phyloP scores from a whole-genome alignment of 2,113 vertebrate genomes.

The Ciconia maguari region DNA sequence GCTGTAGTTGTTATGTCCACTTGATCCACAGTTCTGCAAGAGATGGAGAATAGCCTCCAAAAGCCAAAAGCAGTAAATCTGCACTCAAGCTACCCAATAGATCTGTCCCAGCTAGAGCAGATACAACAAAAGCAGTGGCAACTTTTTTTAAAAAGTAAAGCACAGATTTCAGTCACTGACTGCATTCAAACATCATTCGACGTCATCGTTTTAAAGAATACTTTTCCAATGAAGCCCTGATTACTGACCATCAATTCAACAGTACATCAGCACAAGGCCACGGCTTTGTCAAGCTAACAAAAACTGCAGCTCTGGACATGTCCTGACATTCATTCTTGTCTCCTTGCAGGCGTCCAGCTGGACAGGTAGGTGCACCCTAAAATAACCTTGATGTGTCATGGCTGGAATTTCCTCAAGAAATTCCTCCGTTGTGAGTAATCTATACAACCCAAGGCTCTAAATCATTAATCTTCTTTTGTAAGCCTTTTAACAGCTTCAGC shows the following conservation, averaged over 20 bases:
- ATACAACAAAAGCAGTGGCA: neutral
- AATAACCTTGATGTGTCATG: constrained; percentile 14
- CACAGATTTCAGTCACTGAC: neutral
- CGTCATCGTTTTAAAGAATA: neutral
- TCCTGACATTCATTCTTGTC: neutral
- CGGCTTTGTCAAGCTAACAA: neutral
- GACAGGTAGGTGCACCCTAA: neutral
- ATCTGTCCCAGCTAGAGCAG: neutral
- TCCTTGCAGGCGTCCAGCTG: neutral
- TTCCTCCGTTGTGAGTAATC: neutral
- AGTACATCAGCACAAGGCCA: neutral
- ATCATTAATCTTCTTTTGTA: neutral
- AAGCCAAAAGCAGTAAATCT: neutral
- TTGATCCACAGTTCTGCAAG: neutral
- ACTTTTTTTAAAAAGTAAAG: neutral
- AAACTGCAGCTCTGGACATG: neutral
- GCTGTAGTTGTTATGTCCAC: neutral
- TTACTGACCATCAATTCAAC: neutral
- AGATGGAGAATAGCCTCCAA: neutral
- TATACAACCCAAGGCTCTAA: neutral
- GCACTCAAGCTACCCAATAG: neutral
- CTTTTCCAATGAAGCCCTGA: neutral
- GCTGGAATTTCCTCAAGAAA: constrained; percentile 49
- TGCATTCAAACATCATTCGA: neutral
- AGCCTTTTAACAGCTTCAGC: constrained; percentile 35